Percentiles rank a stretch among this genome's conserved stretches.
These are phyloP conservation scores for Xiphophorus maculatus DNA, from an alignment of 2,113 vertebrate genomes.

Conservation along the genomic window DNA sequence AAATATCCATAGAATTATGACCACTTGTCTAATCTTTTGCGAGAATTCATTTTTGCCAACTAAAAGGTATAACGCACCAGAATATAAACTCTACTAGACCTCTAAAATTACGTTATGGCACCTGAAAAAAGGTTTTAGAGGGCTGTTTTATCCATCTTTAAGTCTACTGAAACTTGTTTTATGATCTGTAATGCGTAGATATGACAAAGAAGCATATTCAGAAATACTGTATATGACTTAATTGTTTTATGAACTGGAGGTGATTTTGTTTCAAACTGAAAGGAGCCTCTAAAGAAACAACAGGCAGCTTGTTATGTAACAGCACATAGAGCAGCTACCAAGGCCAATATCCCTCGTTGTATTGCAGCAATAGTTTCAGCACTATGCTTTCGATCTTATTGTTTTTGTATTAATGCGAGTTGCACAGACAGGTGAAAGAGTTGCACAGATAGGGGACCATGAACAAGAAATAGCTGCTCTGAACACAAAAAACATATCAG, in stretches of 20 bases:
- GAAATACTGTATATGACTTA: not conserved
- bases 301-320: slow-evolving; percentile 48
- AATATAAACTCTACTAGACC: not conserved
- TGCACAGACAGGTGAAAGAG: slow-evolving; percentile 13
- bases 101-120: not conserved
- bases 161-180: too few species aligned
- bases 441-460: slow-evolving; percentile 14
- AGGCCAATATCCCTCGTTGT: slow-evolving; percentile 19
- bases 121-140: not conserved
- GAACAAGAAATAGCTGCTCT: slow-evolving; percentile 54
- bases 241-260: not conserved
- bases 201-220: not conserved
- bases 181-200: too few species aligned
- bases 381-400: slow-evolving; percentile 40
- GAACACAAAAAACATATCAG: slow-evolving; percentile 23
- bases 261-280: not conserved
- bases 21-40: not conserved
- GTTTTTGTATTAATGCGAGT: slow-evolving; percentile 52
- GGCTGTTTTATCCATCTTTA: too few species aligned
- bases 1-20: not conserved
- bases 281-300: not conserved
- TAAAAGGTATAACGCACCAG: not conserved
- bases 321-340: not conserved
- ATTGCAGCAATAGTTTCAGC: slow-evolving; percentile 27
- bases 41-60: not conserved